Evolutionary conservation across 2,888 invertebrate genomes (phyloP), one percentile per base, ranked within the genome.

Genomic region (Standfussiana lucernea): DNA sequence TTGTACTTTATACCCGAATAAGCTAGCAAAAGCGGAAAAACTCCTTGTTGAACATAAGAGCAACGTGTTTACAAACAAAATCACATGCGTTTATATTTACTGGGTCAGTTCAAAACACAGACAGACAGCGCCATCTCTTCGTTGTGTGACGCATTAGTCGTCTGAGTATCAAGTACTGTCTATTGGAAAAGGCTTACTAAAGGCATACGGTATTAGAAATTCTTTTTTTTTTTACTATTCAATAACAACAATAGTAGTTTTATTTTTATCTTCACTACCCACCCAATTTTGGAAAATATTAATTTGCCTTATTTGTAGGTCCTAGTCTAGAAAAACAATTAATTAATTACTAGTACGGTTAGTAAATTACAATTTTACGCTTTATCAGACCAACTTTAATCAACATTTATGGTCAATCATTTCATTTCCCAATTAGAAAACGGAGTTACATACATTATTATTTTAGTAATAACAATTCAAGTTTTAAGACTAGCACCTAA

Each of bases 71-170:
- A 37, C 42, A 77, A 81, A 64, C 64, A 77, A 77, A 61, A 77
- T 62, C 65, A 24, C 24, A 47, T 61, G 50, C 53, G 80, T 32
- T 37, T 70, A 35, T 50, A 53, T 67, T 62, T 67, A 70, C 65
- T 65, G 7, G 42, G 45, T 75, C 64, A 59, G 50, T 53, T 75
- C 18, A 70, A 42, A 73, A 53, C 18, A 42, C 32, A 56, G 40
- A 50, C 71, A 65, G 32, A 8, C 56, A 74, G 69, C 85, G 83
- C 83, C 83, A 83, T 83, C 85, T 83, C 72, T 70, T 56, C 11
- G 21, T 65, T 68, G 24, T 21, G 24, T 5, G 28, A 32, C 0
- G 28, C 42, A 69, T 72, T 69, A 77, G 0, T 40, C 13, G 24
- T 21, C 32, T 69, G 18, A n/a, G n/a, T 45, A 28, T 6, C n/a